Percentiles rank a stretch among this genome's conserved stretches.
Conservation (phyloP, 2,888 invertebrate species). For the Carcina quercana region DNA sequence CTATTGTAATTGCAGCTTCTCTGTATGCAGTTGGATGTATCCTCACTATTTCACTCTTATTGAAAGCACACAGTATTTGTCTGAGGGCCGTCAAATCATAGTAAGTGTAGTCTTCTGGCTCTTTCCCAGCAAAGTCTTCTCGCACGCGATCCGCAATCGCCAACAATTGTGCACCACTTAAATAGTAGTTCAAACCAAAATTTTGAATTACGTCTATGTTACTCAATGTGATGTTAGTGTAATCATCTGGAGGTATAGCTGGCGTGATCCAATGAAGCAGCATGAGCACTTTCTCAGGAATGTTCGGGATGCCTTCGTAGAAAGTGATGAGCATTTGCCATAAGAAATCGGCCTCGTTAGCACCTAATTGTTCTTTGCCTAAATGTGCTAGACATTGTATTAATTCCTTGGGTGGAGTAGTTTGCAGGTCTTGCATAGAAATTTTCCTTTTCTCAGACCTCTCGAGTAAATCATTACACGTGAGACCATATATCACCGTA, state of each 20-base stretch:
- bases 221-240: constrained; percentile 64
- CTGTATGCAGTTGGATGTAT: constrained; percentile 71
- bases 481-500: constrained; percentile 18
- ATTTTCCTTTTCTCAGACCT: constrained; percentile 28
- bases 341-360: constrained; percentile 40
- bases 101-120: constrained; percentile 69
- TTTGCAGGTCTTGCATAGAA: constrained; percentile 30
- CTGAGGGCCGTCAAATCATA: constrained; percentile 70
- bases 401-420: constrained; percentile 39
- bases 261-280: constrained; percentile 60
- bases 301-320: constrained; percentile 40
- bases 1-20: constrained; percentile 58
- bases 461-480: constrained; percentile 41
- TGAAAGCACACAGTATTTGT: constrained; percentile 74
- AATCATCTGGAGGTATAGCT: constrained; percentile 62
- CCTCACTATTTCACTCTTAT: constrained; percentile 60
- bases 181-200: constrained; percentile 66
- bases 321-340: constrained; percentile 46
- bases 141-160: constrained; percentile 67
- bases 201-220: constrained; percentile 70
- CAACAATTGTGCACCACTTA: constrained; percentile 48
- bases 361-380: constrained; percentile 35
- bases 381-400: constrained; percentile 48
- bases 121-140: constrained; percentile 67
- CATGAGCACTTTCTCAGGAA: constrained; percentile 56